Conservation (phyloP, 2,888 invertebrate species). For the Chirona hameri region DNA sequence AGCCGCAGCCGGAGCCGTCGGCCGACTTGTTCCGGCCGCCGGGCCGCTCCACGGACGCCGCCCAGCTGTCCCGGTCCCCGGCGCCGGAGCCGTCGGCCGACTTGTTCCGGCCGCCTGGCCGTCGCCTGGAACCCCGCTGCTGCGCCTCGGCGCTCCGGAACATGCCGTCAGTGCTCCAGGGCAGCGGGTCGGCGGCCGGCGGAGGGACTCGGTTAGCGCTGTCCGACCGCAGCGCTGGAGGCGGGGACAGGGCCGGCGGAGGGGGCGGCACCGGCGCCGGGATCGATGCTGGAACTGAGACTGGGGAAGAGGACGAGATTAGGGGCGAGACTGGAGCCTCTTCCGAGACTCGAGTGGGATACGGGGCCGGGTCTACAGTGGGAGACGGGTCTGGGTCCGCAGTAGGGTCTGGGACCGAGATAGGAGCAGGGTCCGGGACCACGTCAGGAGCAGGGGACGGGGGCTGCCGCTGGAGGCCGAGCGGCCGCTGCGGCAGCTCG, state of each 20-base stretch:
- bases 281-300: no score
- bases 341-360: no score
- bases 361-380: no score
- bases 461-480: constrained; percentile 55
- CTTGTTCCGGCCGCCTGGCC: background rate
- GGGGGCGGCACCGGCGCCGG: no score
- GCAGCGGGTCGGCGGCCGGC: background rate
- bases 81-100: background rate
- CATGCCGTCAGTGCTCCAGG: background rate
- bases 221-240: background rate
- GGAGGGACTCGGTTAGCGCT: background rate
- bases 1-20: background rate
- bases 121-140: no score
- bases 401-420: no score
- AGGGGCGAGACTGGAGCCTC: no score
- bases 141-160: no score
- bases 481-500: constrained; percentile 76
- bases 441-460: background rate
- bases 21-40: background rate
- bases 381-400: no score
- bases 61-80: background rate
- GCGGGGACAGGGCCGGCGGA: background rate
- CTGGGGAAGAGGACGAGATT: no score
- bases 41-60: no score
- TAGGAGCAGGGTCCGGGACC: background rate